Base-by-base conservation (phyloP, 2,113 vertebrate genomes). In the Capra hircus region DNA sequence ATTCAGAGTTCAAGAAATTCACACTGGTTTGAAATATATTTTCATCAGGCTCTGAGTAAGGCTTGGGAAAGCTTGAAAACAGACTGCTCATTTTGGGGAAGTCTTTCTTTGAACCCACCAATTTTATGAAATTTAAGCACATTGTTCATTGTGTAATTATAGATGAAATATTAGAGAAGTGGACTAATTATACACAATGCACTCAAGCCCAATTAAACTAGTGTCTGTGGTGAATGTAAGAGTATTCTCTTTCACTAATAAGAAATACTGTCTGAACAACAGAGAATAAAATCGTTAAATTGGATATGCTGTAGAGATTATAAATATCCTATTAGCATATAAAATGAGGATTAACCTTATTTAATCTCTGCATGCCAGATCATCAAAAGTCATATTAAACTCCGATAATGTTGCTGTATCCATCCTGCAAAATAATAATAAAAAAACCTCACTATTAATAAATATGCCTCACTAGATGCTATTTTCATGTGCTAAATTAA, bases 301-400 rank as follows among this genome's bases (percentile, higher is more conserved):
- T 98, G 98, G 98, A 98, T 99, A 99, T 98, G 98, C 98, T 98
- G 98, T 98, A 98, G 98, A 99, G 98, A 99, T 99, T 99, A 99
- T 99, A 99, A 99, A 99, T 99, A 99, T 98, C 98, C 98, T 98
- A 99, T 99, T 99, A 99, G 98, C 99, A 99, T 99, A 99, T 97
- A 99, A 98, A 99, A 99, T 98, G 98, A 99, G 98, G 98, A 99
- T 99, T 99, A 98, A 99, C 99, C 99, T 99, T 99, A 98, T 98
- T 99, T 99, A 99, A 99, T 99, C 98, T 99, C 98, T 92, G 95
- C 97, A 98, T 98, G 95, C 98, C 98, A 98, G 98, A 98, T 98
- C 98, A 98, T 98, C 98, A 99, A 97, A 99, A 99, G 98, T 98
- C 98, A 97, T 98, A 98, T 98, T 98, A 98, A 96, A 98, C 98